Conservation (phyloP, 2,797 vertebrate species). For the Ammospiza maritima region DNA sequence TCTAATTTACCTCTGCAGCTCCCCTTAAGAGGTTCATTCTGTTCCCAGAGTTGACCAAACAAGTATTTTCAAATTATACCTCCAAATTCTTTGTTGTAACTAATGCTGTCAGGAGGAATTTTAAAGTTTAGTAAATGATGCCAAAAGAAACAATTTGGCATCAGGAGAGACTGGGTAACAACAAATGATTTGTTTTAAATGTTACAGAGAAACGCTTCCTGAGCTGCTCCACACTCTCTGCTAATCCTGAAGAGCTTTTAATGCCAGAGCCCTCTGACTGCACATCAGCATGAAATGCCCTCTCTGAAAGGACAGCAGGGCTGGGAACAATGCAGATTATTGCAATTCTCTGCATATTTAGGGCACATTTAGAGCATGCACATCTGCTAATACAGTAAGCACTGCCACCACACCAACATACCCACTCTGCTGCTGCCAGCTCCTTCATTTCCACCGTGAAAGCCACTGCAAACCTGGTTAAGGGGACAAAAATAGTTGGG, state of each 20-base stretch:
- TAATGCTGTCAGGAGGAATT: background rate
- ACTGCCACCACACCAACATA: slow-evolving; percentile 69
- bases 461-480: slow-evolving; percentile 89
- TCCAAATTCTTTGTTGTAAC: background rate
- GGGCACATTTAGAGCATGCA: background rate
- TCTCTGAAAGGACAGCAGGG: background rate
- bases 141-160: background rate
- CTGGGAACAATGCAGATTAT: background rate
- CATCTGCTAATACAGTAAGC: background rate
- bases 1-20: background rate
- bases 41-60: background rate
- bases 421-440: slow-evolving; percentile 83
- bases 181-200: background rate
- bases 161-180: background rate
- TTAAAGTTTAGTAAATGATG: background rate
- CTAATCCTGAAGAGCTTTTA: background rate
- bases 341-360: background rate
- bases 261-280: background rate
- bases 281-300: background rate
- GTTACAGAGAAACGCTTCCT: background rate
- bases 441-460: slow-evolving; percentile 89
- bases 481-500: background rate
- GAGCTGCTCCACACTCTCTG: background rate
- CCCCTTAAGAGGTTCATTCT: background rate
- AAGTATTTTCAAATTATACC: background rate